These are phyloP conservation scores for Panurus biarmicus DNA, from an alignment of 2,113 vertebrate species.

Conservation along the genomic window DNA sequence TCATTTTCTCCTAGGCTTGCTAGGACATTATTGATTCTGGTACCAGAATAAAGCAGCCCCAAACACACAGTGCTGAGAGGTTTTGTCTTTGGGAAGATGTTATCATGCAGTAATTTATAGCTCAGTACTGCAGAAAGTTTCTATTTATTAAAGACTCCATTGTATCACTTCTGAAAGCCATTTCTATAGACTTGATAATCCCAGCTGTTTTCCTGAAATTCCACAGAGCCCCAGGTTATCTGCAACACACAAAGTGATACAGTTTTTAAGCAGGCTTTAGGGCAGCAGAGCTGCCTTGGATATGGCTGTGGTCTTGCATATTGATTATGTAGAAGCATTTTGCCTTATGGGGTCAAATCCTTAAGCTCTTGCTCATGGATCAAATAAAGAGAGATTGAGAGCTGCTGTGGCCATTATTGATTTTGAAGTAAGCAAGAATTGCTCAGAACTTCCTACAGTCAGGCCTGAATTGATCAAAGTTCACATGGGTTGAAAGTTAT, in stretches of 20 bases:
- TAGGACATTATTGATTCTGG: neutral
- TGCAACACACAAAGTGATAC: neutral
- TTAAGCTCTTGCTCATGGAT: neutral
- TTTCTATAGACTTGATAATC: neutral
- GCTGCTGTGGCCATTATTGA: neutral
- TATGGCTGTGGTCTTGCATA: neutral
- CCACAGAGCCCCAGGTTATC: conserved; percentile 1
- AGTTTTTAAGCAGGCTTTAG: neutral
- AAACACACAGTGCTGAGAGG: neutral
- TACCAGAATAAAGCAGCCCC: neutral
- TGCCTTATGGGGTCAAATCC: neutral
- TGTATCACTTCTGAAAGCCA: neutral
- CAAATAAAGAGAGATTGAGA: conserved; percentile 17
- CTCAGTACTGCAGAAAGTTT: neutral
- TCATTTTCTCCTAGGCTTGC: neutral
- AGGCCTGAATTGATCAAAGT: neutral
- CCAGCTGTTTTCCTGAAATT: neutral
- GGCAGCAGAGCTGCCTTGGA: neutral
- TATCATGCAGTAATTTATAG: conserved; percentile 3
- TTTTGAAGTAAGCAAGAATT: neutral
- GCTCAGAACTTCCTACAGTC: neutral
- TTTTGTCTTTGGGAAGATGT: conserved; percentile 20
- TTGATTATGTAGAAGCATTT: neutral
- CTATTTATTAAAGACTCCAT: neutral
- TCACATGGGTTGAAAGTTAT: neutral